These are phyloP conservation scores for Pogonocichla stellata DNA, from an alignment of 2,113 vertebrate genomes.

Conservation along the genomic window DNA sequence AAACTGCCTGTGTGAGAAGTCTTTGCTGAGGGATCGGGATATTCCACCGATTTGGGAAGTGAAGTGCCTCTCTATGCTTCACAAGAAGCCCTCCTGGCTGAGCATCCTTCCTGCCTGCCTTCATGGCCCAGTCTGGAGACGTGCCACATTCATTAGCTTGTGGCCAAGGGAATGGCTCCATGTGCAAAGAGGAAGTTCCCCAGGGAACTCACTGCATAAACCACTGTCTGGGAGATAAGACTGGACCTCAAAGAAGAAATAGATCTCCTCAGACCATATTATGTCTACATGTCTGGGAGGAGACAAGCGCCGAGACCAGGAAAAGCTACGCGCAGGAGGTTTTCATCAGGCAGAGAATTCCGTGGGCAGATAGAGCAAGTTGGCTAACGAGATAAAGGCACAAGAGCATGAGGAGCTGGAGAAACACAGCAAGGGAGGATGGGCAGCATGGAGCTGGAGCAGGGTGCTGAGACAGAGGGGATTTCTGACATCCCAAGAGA, in stretches of 20 bases:
- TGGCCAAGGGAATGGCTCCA: slow-evolving; percentile 7
- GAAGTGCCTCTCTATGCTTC: not conserved
- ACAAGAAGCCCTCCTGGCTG: fast-evolving
- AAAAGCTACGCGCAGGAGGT: slow-evolving; percentile 32
- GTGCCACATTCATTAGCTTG: slow-evolving; percentile 38
- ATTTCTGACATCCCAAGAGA: not conserved
- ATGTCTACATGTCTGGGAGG: slow-evolving; percentile 52
- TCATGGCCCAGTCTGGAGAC: not conserved
- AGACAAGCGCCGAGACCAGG: slow-evolving; percentile 29
- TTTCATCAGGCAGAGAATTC: slow-evolving; percentile 64
- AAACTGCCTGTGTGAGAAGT: fast-evolving
- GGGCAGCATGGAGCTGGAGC: not conserved
- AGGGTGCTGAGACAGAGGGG: not conserved
- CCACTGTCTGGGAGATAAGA: slow-evolving; percentile 64
- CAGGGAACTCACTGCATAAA: slow-evolving; percentile 30
- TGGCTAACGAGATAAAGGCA: slow-evolving; percentile 7
- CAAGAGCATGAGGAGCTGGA: not conserved
- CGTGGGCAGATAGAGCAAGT: slow-evolving; percentile 59
- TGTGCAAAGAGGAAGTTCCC: slow-evolving; percentile 24
- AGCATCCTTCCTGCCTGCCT: slow-evolving; percentile 3
- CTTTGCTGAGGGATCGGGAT: not conserved
- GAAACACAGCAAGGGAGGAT: not conserved
- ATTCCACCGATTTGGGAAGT: not conserved
- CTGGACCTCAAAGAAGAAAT: slow-evolving; percentile 58
- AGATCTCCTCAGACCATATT: slow-evolving; percentile 62